Evolutionary conservation across 2,113 vertebrate genomes (phyloP).

Genomic region (Natator depressus): DNA sequence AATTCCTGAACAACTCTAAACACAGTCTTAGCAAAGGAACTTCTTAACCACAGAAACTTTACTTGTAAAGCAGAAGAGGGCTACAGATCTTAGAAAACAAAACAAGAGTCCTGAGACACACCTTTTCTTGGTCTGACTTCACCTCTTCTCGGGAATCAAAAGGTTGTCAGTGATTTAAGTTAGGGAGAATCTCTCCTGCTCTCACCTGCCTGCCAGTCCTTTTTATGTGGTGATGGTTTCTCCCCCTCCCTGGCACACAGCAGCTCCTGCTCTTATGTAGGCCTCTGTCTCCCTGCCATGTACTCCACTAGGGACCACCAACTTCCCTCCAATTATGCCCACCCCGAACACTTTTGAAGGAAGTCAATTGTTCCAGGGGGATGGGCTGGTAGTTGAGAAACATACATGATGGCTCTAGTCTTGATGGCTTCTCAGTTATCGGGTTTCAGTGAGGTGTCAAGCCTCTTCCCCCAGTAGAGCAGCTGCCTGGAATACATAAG

Average conservation of each 20-base stretch:
- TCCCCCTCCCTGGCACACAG: not conserved
- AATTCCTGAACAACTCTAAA: not conserved
- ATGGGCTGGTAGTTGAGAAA: not conserved
- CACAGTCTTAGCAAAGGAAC: not conserved
- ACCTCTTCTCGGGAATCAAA: not conserved
- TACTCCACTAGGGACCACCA: not conserved
- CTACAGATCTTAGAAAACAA: not conserved
- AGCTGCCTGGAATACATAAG: not conserved
- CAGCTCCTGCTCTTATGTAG: not conserved
- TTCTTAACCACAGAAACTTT: not conserved
- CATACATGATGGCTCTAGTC: not conserved
- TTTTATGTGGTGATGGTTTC: not conserved
- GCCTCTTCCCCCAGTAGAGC: not conserved
- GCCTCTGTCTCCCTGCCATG: not conserved
- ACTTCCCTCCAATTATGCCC: not conserved
- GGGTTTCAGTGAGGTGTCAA: not conserved
- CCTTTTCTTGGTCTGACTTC: not conserved
- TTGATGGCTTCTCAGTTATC: not conserved
- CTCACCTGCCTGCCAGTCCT: not conserved
- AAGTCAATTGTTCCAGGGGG: not conserved
- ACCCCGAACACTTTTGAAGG: not conserved
- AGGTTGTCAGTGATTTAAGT: not conserved
- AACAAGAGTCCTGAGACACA: not conserved
- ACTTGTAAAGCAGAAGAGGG: not conserved
- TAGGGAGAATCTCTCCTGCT: not conserved